Evolutionary conservation across 2,888 invertebrate species (phyloP).

Genomic region (Drosophila peninsularis): DNA sequence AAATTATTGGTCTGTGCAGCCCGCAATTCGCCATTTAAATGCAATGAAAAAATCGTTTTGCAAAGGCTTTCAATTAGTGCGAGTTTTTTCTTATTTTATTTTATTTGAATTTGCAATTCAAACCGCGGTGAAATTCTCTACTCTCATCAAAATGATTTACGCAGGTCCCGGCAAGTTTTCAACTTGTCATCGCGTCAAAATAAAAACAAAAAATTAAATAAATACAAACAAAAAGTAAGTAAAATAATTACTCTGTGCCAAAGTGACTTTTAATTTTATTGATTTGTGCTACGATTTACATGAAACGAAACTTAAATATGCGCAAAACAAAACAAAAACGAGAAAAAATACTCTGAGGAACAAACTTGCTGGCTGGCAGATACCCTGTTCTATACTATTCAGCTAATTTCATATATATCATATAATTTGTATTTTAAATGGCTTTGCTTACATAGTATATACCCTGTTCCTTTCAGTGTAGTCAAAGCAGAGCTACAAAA

Average conservation of each 20-base stretch:
- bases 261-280: slow-evolving; percentile 39
- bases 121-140: slow-evolving; percentile 28
- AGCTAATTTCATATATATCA: no score
- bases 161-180: slow-evolving; percentile 28
- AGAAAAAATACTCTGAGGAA: background rate
- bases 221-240: background rate
- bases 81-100: background rate
- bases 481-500: no score
- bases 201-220: slow-evolving; percentile 6
- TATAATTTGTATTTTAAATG: no score
- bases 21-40: slow-evolving; percentile 20
- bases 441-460: no score
- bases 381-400: no score
- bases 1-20: slow-evolving; percentile 14
- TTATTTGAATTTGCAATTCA: slow-evolving; percentile 11
- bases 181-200: slow-evolving; percentile 24
- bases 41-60: slow-evolving; percentile 19
- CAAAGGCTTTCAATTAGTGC: slow-evolving; percentile 45
- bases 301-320: slow-evolving; percentile 22
- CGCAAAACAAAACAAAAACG: slow-evolving; percentile 9
- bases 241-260: slow-evolving; percentile 24
- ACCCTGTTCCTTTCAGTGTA: no score
- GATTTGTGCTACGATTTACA: slow-evolving; percentile 41
- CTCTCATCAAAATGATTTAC: slow-evolving; percentile 45
- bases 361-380: background rate